These are phyloP conservation scores for Micronycteris hirsuta DNA, from an alignment of 2,113 vertebrate species.

Conservation along the genomic window DNA sequence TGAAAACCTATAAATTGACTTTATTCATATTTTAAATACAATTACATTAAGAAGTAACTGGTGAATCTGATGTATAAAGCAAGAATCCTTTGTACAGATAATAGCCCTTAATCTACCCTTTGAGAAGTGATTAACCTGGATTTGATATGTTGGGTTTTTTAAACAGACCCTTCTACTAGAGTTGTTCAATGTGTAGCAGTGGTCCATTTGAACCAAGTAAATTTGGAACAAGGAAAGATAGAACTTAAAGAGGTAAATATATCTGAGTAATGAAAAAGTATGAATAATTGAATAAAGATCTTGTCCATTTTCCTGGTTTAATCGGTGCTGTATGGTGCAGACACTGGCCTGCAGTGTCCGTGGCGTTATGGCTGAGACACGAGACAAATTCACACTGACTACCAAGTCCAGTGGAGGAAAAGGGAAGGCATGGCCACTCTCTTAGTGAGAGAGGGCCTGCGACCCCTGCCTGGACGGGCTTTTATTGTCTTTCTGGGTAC, in stretches of 20 bases:
- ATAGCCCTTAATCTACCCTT: not conserved
- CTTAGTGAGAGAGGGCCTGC: too few species aligned
- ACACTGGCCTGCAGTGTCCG: too few species aligned
- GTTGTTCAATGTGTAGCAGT: not conserved
- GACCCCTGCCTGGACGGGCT: too few species aligned
- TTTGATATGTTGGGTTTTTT: slow-evolving; percentile 28
- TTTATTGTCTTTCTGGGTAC: too few species aligned
- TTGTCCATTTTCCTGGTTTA: slow-evolving; percentile 1
- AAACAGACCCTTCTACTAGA: slow-evolving; percentile 11
- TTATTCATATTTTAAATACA: not conserved
- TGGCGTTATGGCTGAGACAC: too few species aligned
- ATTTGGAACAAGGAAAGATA: slow-evolving; percentile 6
- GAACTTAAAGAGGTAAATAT: not conserved
- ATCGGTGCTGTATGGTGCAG: too few species aligned
- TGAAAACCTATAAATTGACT: slow-evolving; percentile 21
- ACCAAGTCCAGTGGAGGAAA: too few species aligned
- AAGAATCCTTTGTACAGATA: not conserved
- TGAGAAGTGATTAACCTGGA: slow-evolving; percentile 22
- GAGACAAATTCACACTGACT: too few species aligned
- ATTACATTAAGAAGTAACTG: not conserved
- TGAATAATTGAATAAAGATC: not conserved
- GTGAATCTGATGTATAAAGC: not conserved
- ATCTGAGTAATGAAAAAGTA: not conserved
- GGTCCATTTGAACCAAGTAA: not conserved
- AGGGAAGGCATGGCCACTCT: too few species aligned